These are phyloP conservation scores for Paragorgia papillata DNA, from an alignment of 92 coral and sea anemone species.

Conservation along the genomic window DNA sequence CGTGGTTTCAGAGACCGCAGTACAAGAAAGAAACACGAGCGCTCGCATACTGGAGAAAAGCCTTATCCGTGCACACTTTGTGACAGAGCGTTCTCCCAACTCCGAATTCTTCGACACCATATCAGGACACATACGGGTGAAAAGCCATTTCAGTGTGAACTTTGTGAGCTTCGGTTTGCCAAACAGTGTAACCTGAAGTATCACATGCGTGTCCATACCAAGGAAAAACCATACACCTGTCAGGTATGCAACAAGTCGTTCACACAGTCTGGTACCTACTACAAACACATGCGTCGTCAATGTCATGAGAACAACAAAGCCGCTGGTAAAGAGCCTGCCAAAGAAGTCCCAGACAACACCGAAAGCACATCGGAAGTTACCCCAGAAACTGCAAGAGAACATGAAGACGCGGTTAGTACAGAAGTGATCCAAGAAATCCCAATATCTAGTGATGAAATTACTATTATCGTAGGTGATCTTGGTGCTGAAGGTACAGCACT, in stretches of 20 bases:
- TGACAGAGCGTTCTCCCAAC: conserved; percentile 40
- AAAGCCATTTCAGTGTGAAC: conserved; percentile 24
- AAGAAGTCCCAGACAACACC: neutral
- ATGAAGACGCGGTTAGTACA: neutral
- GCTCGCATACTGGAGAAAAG: conserved; percentile 37
- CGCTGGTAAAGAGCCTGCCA: neutral
- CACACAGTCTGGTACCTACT: conserved; percentile 40
- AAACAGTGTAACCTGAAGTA: conserved; percentile 35
- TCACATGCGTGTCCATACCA: conserved; percentile 44
- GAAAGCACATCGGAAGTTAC: neutral
- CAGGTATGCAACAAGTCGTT: conserved; percentile 19
- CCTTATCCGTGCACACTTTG: conserved; percentile 39
- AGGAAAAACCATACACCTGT: conserved; percentile 40
- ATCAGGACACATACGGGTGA: conserved; percentile 33
- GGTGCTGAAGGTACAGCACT: conserved; percentile 8
- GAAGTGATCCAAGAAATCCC: conserved; percentile 4
- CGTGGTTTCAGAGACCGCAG: conserved; percentile 40
- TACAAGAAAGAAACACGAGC: conserved; percentile 36
- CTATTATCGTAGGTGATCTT: conserved; percentile 30
- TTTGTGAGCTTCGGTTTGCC: conserved; percentile 35
- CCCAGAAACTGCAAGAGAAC: neutral
- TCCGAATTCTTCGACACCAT: conserved; percentile 34
- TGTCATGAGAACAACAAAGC: neutral
- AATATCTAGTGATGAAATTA: conserved; percentile 25
- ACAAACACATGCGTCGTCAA: conserved; percentile 40